Evolutionary conservation across 1,140 invertebrate genomes (phyloP).

Genomic region (Drosophila tani): DNA sequence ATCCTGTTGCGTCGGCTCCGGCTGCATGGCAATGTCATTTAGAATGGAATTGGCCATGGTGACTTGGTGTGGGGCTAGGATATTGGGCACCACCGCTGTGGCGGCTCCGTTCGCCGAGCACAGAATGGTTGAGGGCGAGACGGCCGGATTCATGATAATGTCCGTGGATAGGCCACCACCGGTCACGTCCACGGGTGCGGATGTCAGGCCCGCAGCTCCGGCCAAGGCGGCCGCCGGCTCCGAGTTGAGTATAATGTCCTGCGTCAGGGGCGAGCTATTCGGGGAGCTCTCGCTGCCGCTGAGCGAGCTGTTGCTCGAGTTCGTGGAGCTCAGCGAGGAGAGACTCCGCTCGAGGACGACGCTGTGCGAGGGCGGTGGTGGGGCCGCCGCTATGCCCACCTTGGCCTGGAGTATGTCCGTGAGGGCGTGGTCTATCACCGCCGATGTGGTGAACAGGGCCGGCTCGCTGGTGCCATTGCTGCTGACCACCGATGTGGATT

Average conservation of each 20-base stretch:
- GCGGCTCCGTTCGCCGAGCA: slow-evolving; percentile 79
- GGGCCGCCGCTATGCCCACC: slow-evolving; percentile 34
- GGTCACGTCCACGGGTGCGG: slow-evolving; percentile 43
- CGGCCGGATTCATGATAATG: slow-evolving; percentile 88
- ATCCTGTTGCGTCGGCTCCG: slow-evolving; percentile 80
- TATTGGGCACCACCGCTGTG: slow-evolving; percentile 86
- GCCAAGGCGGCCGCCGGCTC: slow-evolving; percentile 72
- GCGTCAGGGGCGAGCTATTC: slow-evolving; percentile 76
- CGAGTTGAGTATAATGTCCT: slow-evolving; percentile 85
- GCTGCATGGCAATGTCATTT: slow-evolving; percentile 81
- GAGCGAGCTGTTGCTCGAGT: slow-evolving; percentile 55
- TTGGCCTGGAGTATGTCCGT: slow-evolving; percentile 73
- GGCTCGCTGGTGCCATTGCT: slow-evolving; percentile 67
- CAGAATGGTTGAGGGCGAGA: slow-evolving; percentile 86
- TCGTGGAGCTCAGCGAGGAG: slow-evolving; percentile 61
- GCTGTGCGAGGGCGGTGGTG: slow-evolving; percentile 12
- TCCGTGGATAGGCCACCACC: slow-evolving; percentile 86
- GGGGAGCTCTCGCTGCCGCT: slow-evolving; percentile 62
- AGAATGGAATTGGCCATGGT: slow-evolving; percentile 84
- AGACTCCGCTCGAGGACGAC: slow-evolving; percentile 71
- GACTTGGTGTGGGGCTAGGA: slow-evolving; percentile 79
- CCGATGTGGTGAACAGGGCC: slow-evolving; percentile 49
- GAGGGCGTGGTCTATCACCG: slow-evolving; percentile 74
- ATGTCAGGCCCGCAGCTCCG: slow-evolving; percentile 36
- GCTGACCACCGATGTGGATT: slow-evolving; percentile 68